A percentile compares a stretch with the other conserved stretches of the same genome.
phyloP scores from a whole-genome alignment of 37 sponge, comb jelly and placozoan species.

The Ianthella basta region DNA sequence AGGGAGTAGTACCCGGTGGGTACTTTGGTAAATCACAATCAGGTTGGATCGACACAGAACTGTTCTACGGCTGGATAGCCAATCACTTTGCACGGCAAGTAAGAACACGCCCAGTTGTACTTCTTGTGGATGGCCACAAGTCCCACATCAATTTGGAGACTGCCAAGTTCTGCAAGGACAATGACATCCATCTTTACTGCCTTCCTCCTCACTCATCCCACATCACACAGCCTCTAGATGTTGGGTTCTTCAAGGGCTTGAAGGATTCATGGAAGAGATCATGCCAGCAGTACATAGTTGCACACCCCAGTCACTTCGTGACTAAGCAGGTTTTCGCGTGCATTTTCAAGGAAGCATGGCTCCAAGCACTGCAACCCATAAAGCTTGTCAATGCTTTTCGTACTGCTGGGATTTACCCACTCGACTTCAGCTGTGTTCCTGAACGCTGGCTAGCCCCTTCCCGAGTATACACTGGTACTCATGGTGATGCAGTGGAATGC shows the following conservation, averaged over 20 bases:
- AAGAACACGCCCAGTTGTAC: constrained; percentile 14
- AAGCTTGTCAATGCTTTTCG: background rate
- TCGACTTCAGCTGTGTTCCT: background rate
- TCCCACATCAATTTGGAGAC: constrained; percentile 24
- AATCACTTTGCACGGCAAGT: constrained; percentile 53
- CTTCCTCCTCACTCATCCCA: constrained; percentile 34
- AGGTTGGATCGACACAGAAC: constrained; percentile 44
- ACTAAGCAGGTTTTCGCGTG: background rate
- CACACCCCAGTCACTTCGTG: background rate
- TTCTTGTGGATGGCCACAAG: constrained; percentile 20
- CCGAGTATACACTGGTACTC: background rate
- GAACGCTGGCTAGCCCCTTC: background rate
- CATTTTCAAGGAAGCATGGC: constrained; percentile 2
- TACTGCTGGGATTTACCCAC: background rate
- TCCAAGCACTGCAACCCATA: background rate
- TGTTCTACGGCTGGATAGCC: constrained; percentile 56
- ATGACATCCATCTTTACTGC: constrained; percentile 14
- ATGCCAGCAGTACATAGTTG: background rate
- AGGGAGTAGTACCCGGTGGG: constrained; percentile 25
- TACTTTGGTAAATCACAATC: constrained; percentile 38
- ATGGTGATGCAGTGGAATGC: background rate
- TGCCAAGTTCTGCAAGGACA: constrained; percentile 4
- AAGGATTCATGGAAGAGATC: background rate
- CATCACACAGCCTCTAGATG: constrained; percentile 25
- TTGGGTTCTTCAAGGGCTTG: constrained; percentile 5